phyloP scores from a whole-genome alignment of 2,888 invertebrate genomes.

The Choristoneura rosaceana region DNA sequence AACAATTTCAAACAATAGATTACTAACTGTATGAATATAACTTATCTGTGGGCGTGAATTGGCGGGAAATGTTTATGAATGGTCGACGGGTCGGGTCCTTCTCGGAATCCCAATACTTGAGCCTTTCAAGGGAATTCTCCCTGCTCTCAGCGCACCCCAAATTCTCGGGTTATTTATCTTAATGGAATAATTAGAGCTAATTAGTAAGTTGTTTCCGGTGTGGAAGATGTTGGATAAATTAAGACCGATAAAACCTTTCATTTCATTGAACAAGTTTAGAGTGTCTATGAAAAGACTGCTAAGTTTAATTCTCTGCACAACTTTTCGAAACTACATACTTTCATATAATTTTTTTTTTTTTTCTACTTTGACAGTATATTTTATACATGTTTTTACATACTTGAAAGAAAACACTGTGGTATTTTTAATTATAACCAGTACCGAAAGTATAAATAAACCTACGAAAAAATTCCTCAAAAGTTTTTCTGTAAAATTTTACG shows the following conservation, averaged over 20 bases:
- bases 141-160: conserved; percentile 8
- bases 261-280: neutral
- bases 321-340: no score
- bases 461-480: neutral
- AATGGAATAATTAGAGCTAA: conserved; percentile 27
- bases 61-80: conserved; percentile 37
- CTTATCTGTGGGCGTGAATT: conserved; percentile 29
- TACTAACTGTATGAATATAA: conserved; percentile 18
- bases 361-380: no score
- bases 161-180: conserved; percentile 25
- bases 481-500: conserved; percentile 2
- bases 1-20: conserved; percentile 10
- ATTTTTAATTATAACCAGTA: neutral
- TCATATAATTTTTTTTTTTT: no score
- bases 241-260: neutral
- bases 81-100: conserved; percentile 22
- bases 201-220: conserved; percentile 18
- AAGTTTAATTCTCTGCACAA: neutral
- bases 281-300: neutral
- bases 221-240: conserved; percentile 4
- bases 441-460: neutral
- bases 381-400: neutral
- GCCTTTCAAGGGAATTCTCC: conserved; percentile 27
- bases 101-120: conserved; percentile 20
- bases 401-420: neutral